Evolutionary conservation across 64 coral and sea anemone genomes (phyloP).

Genomic region (Orbicella faveolata): DNA sequence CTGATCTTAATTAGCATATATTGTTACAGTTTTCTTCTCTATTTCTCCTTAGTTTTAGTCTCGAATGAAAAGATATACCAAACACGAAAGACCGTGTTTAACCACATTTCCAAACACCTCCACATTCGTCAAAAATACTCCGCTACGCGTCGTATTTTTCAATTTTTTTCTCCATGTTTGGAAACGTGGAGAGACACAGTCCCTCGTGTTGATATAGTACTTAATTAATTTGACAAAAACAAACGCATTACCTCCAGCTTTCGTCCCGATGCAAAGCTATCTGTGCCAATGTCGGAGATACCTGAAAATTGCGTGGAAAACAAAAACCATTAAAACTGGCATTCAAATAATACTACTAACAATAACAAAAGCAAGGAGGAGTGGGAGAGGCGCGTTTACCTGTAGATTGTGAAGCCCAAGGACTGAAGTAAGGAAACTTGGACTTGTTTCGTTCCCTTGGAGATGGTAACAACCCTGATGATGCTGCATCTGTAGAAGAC

Average conservation of each 20-base stretch:
- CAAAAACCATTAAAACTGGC: not conserved
- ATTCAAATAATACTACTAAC: not conserved
- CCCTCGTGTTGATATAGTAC: too few relatives aligned
- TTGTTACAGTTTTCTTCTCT: too few relatives aligned
- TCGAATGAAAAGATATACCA: not conserved
- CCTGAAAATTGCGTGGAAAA: not conserved
- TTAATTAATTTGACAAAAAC: not conserved
- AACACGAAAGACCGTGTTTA: too few relatives aligned
- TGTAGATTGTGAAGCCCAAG: conserved; percentile 78
- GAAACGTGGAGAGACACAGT: too few relatives aligned
- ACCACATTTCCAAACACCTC: too few relatives aligned
- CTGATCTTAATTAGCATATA: too few relatives aligned
- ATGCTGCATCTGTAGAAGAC: not conserved
- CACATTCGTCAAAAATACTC: too few relatives aligned
- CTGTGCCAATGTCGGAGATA: conserved; percentile 13
- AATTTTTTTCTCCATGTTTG: too few relatives aligned
- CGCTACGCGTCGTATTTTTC: too few relatives aligned
- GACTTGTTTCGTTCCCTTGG: conserved; percentile 58
- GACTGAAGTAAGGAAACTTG: conserved; percentile 85
- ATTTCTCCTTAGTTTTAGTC: too few relatives aligned
- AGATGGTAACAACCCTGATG: conserved; percentile 9
- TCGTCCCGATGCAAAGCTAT: conserved; percentile 4
- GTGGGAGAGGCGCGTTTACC: conserved; percentile 12
- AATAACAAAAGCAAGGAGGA: not conserved
- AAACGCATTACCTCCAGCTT: conserved; percentile 10